Evolutionary conservation across 1,140 invertebrate species (phyloP).

Genomic region (Cheumatopsyche charites): DNA sequence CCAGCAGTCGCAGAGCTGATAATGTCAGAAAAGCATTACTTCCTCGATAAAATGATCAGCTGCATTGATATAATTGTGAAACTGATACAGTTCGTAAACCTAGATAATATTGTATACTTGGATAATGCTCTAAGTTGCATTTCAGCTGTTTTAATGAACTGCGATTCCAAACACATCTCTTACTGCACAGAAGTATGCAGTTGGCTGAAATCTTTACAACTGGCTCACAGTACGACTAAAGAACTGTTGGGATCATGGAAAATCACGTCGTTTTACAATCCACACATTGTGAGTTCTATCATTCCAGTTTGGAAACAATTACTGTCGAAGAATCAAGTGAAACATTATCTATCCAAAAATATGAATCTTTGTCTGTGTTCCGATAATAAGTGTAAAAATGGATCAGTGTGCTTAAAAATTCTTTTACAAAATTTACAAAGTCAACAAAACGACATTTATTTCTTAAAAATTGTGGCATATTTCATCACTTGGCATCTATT

Average conservation of each 20-base stretch:
- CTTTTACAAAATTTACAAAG: constrained; percentile 33
- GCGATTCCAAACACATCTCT: constrained; percentile 38
- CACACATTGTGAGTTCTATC: constrained; percentile 42
- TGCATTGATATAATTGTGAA: constrained; percentile 41
- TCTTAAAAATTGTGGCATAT: constrained; percentile 39
- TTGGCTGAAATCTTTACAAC: constrained; percentile 43
- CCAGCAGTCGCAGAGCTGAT: constrained; percentile 29
- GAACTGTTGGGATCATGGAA: constrained; percentile 44
- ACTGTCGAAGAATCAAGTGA: constrained; percentile 28
- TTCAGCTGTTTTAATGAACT: constrained; percentile 33
- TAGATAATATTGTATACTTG: constrained; percentile 13
- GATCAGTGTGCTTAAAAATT: constrained; percentile 35
- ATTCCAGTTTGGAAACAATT: constrained; percentile 43
- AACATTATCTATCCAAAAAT: constrained; percentile 21
- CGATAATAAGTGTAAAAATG: constrained; percentile 34
- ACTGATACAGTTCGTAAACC: constrained; percentile 28
- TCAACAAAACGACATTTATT: constrained; percentile 48
- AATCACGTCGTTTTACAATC: constrained; percentile 42
- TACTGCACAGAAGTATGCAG: constrained; percentile 42
- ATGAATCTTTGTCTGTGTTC: constrained; percentile 38
- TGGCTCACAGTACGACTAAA: constrained; percentile 40
- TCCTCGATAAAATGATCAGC: constrained; percentile 35
- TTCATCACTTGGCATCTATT: constrained; percentile 19
- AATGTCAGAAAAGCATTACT: constrained; percentile 30
- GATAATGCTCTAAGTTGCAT: constrained; percentile 34